phyloP scores from a whole-genome alignment of 2,888 invertebrate genomes.

The Sipha maydis region DNA sequence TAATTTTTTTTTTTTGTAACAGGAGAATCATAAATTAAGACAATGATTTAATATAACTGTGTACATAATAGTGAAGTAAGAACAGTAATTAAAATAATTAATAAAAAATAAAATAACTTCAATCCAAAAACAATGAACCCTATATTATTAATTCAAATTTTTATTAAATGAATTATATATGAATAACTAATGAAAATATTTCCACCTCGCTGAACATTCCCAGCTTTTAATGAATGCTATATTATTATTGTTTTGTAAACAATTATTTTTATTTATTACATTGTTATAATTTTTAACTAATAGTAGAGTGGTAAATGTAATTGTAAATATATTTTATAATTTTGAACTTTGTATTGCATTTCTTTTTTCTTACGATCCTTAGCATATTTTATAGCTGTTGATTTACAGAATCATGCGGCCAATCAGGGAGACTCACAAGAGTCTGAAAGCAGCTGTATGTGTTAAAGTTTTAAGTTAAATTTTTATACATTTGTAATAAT shows the following conservation, averaged over 20 bases:
- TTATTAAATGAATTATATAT: conserved; percentile 1
- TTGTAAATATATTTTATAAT: conserved; percentile 62
- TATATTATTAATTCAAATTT: conserved; percentile 24
- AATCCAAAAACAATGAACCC: conserved; percentile 15
- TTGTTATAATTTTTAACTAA: conserved; percentile 51
- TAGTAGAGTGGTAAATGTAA: conserved; percentile 47
- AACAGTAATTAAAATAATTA: conserved; percentile 20
- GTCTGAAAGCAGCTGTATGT: conserved; percentile 85
- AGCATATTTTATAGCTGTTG: conserved; percentile 75
- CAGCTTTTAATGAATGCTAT: conserved; percentile 40
- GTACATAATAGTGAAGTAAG: conserved; percentile 35
- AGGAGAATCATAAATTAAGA: not conserved
- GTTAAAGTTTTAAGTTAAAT: conserved; percentile 70
- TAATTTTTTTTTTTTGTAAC: conserved; percentile 22
- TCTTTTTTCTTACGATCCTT: conserved; percentile 36
- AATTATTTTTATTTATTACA: conserved; percentile 59
- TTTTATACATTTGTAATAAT: conserved; percentile 54
- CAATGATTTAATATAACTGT: conserved; percentile 11
- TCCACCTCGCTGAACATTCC: conserved; percentile 54
- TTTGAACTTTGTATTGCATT: conserved; percentile 47
- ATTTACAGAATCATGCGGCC: conserved; percentile 83
- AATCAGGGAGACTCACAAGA: conserved; percentile 83
- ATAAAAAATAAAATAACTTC: not conserved
- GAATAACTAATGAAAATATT: conserved; percentile 32
- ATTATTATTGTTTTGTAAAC: conserved; percentile 59